A percentile compares a stretch with the other conserved stretches of the same genome.
Conservation (phyloP, 2,113 vertebrate species). For the Archocentrus centrarchus region DNA sequence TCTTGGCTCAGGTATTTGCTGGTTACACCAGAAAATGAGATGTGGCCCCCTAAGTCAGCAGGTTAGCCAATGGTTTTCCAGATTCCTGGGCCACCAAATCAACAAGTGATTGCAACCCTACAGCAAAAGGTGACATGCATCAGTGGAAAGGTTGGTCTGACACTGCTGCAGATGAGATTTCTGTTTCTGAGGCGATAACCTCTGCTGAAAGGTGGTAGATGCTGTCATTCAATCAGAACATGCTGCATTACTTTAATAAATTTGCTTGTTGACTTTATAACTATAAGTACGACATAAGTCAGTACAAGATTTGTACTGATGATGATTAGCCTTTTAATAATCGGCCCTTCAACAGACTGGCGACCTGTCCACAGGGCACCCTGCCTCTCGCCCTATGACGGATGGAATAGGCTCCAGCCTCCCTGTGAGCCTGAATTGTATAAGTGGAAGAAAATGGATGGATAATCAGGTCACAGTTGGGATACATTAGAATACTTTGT, state of each 20-base stretch:
- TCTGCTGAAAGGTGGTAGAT: neutral
- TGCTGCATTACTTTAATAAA: slow-evolving; percentile 1
- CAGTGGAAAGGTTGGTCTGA: neutral
- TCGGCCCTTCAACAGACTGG: neutral
- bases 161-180: neutral
- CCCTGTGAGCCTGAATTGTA: no score
- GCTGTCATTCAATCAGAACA: neutral
- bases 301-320: slow-evolving; percentile 12
- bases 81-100: neutral
- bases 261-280: neutral
- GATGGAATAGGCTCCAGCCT: no score
- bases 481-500: neutral
- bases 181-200: neutral
- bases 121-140: neutral
- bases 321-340: neutral
- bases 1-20: neutral
- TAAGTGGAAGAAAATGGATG: no score
- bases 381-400: no score
- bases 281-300: neutral
- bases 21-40: neutral
- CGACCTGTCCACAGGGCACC: no score
- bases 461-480: neutral
- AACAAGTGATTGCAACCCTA: neutral
- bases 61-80: neutral
- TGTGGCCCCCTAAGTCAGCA: accelerated